Conservation (phyloP, 2,888 invertebrate genomes). For the Cataglyphis livida region DNA sequence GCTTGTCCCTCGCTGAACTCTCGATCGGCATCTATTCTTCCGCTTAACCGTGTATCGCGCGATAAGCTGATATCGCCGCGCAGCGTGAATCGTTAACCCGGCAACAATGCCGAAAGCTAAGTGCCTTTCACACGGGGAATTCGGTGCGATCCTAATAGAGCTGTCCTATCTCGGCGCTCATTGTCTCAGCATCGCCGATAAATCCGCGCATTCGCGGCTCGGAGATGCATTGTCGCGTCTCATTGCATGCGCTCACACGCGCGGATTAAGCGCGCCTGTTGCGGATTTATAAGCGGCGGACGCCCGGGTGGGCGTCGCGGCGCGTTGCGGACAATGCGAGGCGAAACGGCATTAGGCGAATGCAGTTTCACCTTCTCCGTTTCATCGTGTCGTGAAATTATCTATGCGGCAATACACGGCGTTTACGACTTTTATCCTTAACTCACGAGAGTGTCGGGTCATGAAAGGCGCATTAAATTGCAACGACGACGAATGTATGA, state of each 20-base stretch:
- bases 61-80: slow-evolving; percentile 57
- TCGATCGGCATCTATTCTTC: slow-evolving; percentile 44
- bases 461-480: slow-evolving; percentile 15
- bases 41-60: slow-evolving; percentile 21
- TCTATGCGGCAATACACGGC: slow-evolving; percentile 74
- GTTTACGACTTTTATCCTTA: slow-evolving; percentile 53
- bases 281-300: slow-evolving; percentile 73
- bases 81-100: slow-evolving; percentile 58
- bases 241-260: slow-evolving; percentile 23
- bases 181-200: slow-evolving; percentile 71
- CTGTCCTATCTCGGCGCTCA: slow-evolving; percentile 61
- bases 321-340: slow-evolving; percentile 66
- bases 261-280: slow-evolving; percentile 68
- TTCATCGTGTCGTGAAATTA: slow-evolving; percentile 72
- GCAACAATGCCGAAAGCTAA: slow-evolving; percentile 70
- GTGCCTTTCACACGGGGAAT: slow-evolving; percentile 69
- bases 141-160: slow-evolving; percentile 55
- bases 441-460: slow-evolving; percentile 24
- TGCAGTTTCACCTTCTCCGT: slow-evolving; percentile 67
- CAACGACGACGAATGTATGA: not conserved
- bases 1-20: slow-evolving; percentile 7
- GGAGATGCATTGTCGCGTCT: slow-evolving; percentile 68
- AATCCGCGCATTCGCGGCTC: slow-evolving; percentile 69
- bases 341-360: slow-evolving; percentile 67
- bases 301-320: slow-evolving; percentile 66